Percentiles rank a stretch among this genome's conserved stretches.
Conservation (phyloP, 2,888 invertebrate genomes). For the Myathropa florea region DNA sequence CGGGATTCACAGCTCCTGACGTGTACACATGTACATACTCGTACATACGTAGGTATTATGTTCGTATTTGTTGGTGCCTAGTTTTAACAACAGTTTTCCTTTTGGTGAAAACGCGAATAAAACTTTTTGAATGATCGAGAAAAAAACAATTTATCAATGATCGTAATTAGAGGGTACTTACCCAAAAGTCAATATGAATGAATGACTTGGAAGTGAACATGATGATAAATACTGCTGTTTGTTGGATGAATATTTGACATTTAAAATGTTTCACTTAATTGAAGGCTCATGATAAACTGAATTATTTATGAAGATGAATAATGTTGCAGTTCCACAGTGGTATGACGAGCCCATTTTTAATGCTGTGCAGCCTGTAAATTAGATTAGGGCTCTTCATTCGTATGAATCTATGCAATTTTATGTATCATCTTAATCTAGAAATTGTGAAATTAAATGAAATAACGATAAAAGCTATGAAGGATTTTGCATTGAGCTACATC, state of each 20-base stretch:
- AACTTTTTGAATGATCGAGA: neutral
- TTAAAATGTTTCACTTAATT: slow-evolving; percentile 9
- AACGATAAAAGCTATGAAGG: neutral
- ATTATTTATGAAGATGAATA: slow-evolving; percentile 24
- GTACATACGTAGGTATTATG: neutral
- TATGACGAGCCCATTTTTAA: slow-evolving; percentile 23
- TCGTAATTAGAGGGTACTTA: neutral
- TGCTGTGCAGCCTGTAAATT: neutral
- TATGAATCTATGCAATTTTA: neutral
- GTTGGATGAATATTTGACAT: slow-evolving; percentile 3
- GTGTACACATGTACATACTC: neutral
- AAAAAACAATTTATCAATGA: slow-evolving; percentile 9
- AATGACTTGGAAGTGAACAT: neutral
- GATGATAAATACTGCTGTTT: neutral
- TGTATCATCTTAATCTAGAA: neutral
- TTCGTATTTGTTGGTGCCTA: neutral
- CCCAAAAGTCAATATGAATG: neutral
- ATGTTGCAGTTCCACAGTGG: neutral
- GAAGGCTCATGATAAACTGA: slow-evolving; percentile 21
- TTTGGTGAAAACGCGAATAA: neutral
- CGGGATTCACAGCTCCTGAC: slow-evolving; percentile 15
- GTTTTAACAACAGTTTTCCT: neutral
- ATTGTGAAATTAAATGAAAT: neutral
- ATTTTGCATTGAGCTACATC: neutral
- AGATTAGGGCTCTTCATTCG: neutral